Conservation (phyloP, 2,888 invertebrate genomes). For the Aphelenchoides bicaudatus region DNA sequence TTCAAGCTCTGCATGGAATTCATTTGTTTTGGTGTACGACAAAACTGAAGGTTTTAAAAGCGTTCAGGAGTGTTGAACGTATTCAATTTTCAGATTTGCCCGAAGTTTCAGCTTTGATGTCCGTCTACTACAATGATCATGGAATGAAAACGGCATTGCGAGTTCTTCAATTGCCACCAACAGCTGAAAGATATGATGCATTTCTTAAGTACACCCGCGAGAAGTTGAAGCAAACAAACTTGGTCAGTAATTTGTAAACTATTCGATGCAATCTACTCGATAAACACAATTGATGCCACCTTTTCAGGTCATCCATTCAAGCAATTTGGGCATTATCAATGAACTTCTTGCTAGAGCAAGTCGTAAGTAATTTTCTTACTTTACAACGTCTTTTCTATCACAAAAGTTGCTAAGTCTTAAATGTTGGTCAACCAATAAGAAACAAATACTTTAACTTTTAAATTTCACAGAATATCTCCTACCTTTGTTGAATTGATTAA, state of each 20-base stretch:
- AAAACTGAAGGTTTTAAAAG: conserved; percentile 30
- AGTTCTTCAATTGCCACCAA: conserved; percentile 42
- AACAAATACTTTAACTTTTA: too few species aligned
- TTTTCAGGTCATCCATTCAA: conserved; percentile 52
- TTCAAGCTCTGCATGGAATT: conserved; percentile 34
- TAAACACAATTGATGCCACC: not conserved
- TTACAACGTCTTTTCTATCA: too few species aligned
- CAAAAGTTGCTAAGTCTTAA: too few species aligned
- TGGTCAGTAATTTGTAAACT: conserved; percentile 36
- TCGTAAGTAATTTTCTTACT: too few species aligned
- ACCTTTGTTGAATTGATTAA: too few species aligned
- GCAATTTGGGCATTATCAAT: conserved; percentile 51
- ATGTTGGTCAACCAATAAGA: too few species aligned
- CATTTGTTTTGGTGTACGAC: conserved; percentile 40
- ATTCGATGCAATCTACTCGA: not conserved
- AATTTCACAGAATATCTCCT: too few species aligned
- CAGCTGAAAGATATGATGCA: conserved; percentile 44
- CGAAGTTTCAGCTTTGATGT: conserved; percentile 37
- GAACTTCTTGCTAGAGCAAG: conserved; percentile 48
- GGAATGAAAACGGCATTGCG: conserved; percentile 26
- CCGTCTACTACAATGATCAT: conserved; percentile 31
- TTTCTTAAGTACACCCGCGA: conserved; percentile 54
- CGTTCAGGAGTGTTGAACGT: conserved; percentile 16
- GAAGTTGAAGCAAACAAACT: conserved; percentile 49
- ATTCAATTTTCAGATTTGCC: conserved; percentile 28